phyloP scores from a whole-genome alignment of 2,888 invertebrate species.

The Trissolcus brochymenae region DNA sequence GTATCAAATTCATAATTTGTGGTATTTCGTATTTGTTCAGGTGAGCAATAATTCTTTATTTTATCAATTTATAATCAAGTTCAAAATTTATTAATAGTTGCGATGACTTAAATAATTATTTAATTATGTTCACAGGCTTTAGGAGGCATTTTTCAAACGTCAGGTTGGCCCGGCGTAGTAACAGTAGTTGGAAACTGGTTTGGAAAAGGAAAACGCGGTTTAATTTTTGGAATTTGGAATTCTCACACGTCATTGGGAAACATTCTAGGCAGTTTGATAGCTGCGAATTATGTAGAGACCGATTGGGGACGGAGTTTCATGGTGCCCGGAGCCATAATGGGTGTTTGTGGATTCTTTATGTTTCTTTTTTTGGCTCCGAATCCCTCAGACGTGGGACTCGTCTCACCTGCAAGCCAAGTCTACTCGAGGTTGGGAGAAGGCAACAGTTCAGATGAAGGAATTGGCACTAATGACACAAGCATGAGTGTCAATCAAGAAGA shows the following conservation, averaged over 20 bases:
- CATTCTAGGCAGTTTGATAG: constrained; percentile 93
- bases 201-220: constrained; percentile 91
- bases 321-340: constrained; percentile 91
- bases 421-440: constrained; percentile 67
- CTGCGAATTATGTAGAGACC: constrained; percentile 88
- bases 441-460: constrained; percentile 67
- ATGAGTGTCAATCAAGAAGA: constrained; percentile 61
- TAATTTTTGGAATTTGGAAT: constrained; percentile 98
- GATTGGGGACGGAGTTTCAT: constrained; percentile 96
- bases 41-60: constrained; percentile 76
- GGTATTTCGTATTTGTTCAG: constrained; percentile 91
- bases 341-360: constrained; percentile 82
- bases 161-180: constrained; percentile 98
- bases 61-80: too few species aligned
- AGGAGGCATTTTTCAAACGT: constrained; percentile 92
- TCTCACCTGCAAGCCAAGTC: constrained; percentile 70
- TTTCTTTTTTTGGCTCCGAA: constrained; percentile 91
- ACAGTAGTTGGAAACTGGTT: constrained; percentile 97
- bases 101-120: too few species aligned
- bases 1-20: constrained; percentile 87
- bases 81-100: too few species aligned
- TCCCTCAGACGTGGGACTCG: constrained; percentile 85
- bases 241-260: constrained; percentile 97
- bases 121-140: constrained; percentile 78
- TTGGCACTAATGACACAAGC: constrained; percentile 58